Conservation (phyloP, 2,113 vertebrate genomes). For the Cygnus atratus region DNA sequence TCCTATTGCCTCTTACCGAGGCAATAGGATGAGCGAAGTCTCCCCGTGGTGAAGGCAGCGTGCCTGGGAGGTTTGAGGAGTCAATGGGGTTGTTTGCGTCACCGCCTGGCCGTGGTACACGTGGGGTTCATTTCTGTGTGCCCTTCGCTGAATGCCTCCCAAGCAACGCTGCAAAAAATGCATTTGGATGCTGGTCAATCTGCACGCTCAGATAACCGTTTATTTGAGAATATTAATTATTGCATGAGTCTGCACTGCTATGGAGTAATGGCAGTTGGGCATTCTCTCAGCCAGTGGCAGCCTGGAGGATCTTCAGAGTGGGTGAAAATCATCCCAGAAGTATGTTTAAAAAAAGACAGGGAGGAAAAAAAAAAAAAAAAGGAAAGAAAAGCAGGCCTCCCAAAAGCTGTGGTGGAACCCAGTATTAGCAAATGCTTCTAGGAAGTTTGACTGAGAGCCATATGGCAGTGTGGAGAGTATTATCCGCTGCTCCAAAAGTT, state of each 20-base stretch:
- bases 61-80: background rate
- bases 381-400: conserved; percentile 46
- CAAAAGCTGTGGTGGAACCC: conserved; percentile 54
- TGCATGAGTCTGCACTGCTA: background rate
- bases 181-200: background rate
- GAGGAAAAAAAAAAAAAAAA: background rate
- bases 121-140: background rate
- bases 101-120: background rate
- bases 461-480: conserved; percentile 66
- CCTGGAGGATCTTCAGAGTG: conserved; percentile 10
- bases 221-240: background rate
- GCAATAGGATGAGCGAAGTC: background rate
- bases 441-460: conserved; percentile 68
- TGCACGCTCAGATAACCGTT: background rate
- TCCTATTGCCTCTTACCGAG: background rate
- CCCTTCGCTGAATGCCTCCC: background rate
- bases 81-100: background rate
- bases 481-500: conserved; percentile 56
- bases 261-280: background rate
- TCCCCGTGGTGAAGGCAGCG: background rate
- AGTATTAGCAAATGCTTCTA: conserved; percentile 59
- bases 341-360: conserved; percentile 4
- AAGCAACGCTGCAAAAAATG: background rate
- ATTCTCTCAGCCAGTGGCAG: background rate
- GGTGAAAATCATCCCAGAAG: conserved; percentile 38